These are phyloP conservation scores for Philopedon plagiatum DNA, from an alignment of 2,888 invertebrate species.

Conservation along the genomic window DNA sequence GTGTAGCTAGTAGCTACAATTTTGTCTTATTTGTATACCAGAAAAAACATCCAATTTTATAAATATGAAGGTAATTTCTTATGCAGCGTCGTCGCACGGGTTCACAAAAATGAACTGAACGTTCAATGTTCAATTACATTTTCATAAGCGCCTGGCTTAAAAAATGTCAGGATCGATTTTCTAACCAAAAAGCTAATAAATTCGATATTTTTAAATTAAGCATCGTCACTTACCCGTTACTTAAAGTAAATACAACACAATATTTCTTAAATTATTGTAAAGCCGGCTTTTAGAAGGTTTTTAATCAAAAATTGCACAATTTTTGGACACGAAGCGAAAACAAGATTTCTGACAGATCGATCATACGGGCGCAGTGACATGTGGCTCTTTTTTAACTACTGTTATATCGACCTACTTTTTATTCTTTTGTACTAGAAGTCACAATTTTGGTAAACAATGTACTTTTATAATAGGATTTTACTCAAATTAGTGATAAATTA, in stretches of 20 bases:
- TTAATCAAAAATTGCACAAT: conserved; percentile 17
- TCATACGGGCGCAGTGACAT: not conserved
- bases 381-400: conserved; percentile 10
- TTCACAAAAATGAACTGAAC: not conserved
- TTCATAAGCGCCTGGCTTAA: not conserved
- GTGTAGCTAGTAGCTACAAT: too few relatives aligned
- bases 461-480: too few relatives aligned
- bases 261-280: not conserved
- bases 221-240: not conserved
- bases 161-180: conserved; percentile 2
- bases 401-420: conserved; percentile 11
- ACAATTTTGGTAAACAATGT: too few relatives aligned
- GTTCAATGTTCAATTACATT: not conserved
- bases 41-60: too few relatives aligned
- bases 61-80: too few relatives aligned
- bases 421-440: not conserved
- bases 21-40: too few relatives aligned
- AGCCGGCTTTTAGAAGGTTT: not conserved
- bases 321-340: conserved; percentile 10
- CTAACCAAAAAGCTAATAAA: conserved; percentile 4
- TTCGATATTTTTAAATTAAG: not conserved
- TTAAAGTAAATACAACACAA: not conserved
- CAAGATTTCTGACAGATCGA: conserved; percentile 26
- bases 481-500: too few relatives aligned
- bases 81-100: not conserved